Conservation (phyloP, 2,888 invertebrate genomes). For the Sphaerophoria rueppellii region DNA sequence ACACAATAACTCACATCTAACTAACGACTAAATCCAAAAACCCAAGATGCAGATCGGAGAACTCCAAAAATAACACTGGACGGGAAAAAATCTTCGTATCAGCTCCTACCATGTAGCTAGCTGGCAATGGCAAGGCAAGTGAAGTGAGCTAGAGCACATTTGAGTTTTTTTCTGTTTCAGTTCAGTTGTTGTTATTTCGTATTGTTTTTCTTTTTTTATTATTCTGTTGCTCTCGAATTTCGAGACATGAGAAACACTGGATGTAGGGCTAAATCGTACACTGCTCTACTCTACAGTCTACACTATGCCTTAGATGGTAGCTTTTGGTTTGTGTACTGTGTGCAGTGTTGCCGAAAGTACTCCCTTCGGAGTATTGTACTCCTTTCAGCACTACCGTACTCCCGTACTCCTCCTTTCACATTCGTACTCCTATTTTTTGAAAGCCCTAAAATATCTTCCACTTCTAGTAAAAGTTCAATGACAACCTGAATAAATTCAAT, state of each 20-base stretch:
- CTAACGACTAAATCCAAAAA: constrained; percentile 23
- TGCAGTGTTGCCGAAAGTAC: too few species aligned
- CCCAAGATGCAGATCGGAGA: constrained; percentile 64
- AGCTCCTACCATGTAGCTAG: constrained; percentile 25
- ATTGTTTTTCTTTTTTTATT: constrained; percentile 22
- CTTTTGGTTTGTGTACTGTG: too few species aligned
- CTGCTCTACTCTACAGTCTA: background rate
- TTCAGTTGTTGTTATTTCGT: constrained; percentile 18
- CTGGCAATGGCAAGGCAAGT: constrained; percentile 22
- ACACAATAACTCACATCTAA: constrained; percentile 40
- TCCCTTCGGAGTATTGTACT: too few species aligned
- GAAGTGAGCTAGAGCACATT: background rate
- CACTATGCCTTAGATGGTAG: too few species aligned
- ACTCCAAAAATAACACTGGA: constrained; percentile 70
- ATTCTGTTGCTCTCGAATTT: constrained; percentile 27
- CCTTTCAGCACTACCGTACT: too few species aligned
- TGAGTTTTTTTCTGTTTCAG: background rate
- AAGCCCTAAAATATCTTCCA: too few species aligned
- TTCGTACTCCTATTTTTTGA: too few species aligned
- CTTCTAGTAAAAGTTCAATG: too few species aligned
- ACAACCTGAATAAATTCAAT: too few species aligned
- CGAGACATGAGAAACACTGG: constrained; percentile 63
- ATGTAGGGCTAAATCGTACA: constrained; percentile 41
- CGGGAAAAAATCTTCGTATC: constrained; percentile 70
- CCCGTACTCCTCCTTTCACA: too few species aligned